Evolutionary conservation across 2,888 invertebrate genomes (phyloP), one percentile per base, ranked within the genome.

Genomic region (Cephus pulcher): DNA sequence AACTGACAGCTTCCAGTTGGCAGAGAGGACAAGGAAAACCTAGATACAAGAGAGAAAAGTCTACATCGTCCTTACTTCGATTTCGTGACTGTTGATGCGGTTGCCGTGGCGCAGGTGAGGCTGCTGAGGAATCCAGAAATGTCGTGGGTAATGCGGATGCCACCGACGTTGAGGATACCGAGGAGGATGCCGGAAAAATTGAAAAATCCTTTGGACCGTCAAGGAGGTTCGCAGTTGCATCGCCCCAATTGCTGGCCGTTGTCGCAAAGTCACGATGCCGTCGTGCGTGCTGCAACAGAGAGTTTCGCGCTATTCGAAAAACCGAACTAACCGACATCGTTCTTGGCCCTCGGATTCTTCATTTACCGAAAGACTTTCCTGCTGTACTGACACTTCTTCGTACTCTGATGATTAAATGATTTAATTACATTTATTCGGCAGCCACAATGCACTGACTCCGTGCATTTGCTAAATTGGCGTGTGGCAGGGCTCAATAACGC

Each of bases 231-330:
- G 81, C 77, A 74, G 69, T 32, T 23, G 75, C 56, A 12, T 81
- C 82, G 15, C 3, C 12, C 35, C 35, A 35, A 11, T 12, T 35
- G 35, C 82, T 79, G 15, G 81, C 56, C 34, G 82, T 80, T n/a
- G 81, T 80, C n/a, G 80, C 74, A 79, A 83, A 82, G 80, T 88
- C 89, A 71, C 88, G 84, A 81, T 89, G 88, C 40, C 88, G 88
- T 80, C 88, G 86, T 11, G 87, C 85, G 80, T 89, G 90, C 90
- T 90, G 87, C 76, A 88, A 89, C 79, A 81, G 33, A 83, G 76
- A 83, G 79, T 84, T 15, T 40, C 15, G 40, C 2, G 40, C 40
- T 15, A 40, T 15, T 40, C 15, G 76, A 34, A 34, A 75, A 76
- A 15, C 12, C 15, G 6, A 75, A n/a, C 34, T 74, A 74, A 74